Base-by-base conservation (phyloP, 2,113 vertebrate species). In the Pao palembangensis region DNA sequence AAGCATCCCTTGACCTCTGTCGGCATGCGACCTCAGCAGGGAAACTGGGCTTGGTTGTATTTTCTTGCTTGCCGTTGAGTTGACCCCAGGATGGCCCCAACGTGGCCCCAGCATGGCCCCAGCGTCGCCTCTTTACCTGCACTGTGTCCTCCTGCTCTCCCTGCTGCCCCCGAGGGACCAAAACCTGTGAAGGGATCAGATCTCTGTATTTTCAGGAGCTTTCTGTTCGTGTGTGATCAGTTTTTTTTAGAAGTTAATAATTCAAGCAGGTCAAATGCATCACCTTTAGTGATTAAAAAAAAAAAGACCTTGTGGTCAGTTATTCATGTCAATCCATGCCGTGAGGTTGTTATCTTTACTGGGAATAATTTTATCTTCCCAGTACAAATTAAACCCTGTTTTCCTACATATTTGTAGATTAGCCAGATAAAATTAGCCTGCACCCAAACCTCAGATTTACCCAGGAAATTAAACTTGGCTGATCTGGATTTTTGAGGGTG, bases 1-100 rank as follows among this genome's bases (percentile, higher is more conserved):
- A 82, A 82, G 75, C 62, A 73, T 85, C 75, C 82, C 87, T 90
- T 90, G 89, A 90, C 88, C 86, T 85, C 53, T 64, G 73, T 68
- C 81, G 79, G 84, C 81, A 78, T 23, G 5, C 51, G 64, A 71
- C 71, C 69, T 65, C 69, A 53, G 58, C 51, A 56, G 55, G 51
- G 61, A n/a, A 10, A 4, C 18, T 2, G 47, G 71, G 58, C 41
- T 68, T 53, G 70, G 67, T 71, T 82, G 76, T 72, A 67, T 76
- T 76, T 82, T 70, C 75, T 47, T 65, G 59, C 69, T 62, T 55
- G 67, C 61, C 44, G 50, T 69, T n/a, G 69, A 54, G 71, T 48
- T 75, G 80, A 80, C 80, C 83, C 55, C 11, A 28, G 13, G 68
- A 51, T 64, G 57, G 52, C 31, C 55, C 0, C 28, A 16, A 58